Percentiles rank a stretch among this genome's conserved stretches.
Conservation (phyloP, 2,888 invertebrate species). For the Bhutanitis thaidina region DNA sequence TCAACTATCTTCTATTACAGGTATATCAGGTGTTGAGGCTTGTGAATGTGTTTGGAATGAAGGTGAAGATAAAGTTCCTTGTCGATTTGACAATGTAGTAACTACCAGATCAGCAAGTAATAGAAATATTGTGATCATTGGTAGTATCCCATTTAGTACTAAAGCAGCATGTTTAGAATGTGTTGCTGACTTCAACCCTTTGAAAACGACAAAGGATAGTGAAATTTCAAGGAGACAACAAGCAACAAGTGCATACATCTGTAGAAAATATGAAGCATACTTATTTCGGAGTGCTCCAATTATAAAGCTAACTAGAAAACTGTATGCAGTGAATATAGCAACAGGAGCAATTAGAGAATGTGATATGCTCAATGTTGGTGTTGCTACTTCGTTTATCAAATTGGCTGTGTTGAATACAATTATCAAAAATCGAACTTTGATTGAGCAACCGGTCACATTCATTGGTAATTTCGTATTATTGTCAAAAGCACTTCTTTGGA, state of each 20-base stretch:
- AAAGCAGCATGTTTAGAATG: constrained; percentile 30
- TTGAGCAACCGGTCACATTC: constrained; percentile 40
- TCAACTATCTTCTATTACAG: constrained; percentile 9
- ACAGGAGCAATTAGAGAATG: constrained; percentile 54
- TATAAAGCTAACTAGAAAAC: constrained; percentile 44
- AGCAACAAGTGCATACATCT: constrained; percentile 45
- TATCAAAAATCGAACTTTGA: constrained; percentile 46
- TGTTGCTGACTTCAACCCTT: constrained; percentile 29
- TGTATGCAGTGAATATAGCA: constrained; percentile 46
- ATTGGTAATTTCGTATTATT: constrained; percentile 29
- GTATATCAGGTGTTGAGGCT: constrained; percentile 14
- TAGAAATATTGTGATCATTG: constrained; percentile 47
- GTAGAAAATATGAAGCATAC: constrained; percentile 44
- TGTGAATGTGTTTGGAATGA: constrained; percentile 14
- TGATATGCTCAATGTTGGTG: constrained; percentile 37
- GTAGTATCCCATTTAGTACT: constrained; percentile 53
- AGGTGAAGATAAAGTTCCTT: constrained; percentile 23
- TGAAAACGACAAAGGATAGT: constrained; percentile 43
- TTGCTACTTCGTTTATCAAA: constrained; percentile 54
- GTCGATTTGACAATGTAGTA: constrained; percentile 41
- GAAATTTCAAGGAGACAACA: constrained; percentile 42
- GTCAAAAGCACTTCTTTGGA: too few species aligned
- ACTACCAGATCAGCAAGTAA: constrained; percentile 50
- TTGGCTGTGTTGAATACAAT: constrained; percentile 54
- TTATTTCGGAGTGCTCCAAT: constrained; percentile 31